A percentile compares a stretch with the other conserved stretches of the same genome.
These are phyloP conservation scores for Callyntrura sp. DNA, from an alignment of 2,888 invertebrate genomes.

Conservation along the genomic window DNA sequence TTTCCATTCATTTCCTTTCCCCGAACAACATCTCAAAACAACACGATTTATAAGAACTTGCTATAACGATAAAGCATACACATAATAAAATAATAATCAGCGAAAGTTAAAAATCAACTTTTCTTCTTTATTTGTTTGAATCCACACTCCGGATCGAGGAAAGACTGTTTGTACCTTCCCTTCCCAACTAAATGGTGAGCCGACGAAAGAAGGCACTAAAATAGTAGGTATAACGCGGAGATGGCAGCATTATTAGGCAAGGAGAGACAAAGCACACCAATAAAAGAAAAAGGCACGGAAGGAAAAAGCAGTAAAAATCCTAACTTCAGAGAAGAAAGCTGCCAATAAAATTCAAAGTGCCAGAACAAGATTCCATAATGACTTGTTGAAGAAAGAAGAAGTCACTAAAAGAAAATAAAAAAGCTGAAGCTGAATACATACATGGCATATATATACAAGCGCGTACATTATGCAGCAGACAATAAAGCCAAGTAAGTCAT, in stretches of 20 bases:
- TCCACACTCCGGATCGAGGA: background rate
- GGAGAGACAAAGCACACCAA: constrained; percentile 28
- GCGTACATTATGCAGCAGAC: no score
- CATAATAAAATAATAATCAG: background rate
- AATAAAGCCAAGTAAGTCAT: background rate
- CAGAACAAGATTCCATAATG: constrained; percentile 57
- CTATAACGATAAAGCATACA: background rate
- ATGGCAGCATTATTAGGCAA: constrained; percentile 15
- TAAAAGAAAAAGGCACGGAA: constrained; percentile 15
- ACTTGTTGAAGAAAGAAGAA: constrained; percentile 44
- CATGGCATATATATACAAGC: background rate
- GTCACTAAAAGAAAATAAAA: background rate
- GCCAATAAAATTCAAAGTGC: constrained; percentile 26
- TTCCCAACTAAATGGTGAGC: background rate
- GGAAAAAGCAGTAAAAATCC: constrained; percentile 28
- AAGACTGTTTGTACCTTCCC: background rate
- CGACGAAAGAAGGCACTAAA: background rate
- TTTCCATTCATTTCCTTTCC: background rate
- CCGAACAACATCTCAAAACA: background rate
- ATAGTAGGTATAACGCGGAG: background rate
- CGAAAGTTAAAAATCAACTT: constrained; percentile 3
- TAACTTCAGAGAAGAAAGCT: background rate
- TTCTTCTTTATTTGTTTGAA: constrained; percentile 11
- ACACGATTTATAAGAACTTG: background rate
- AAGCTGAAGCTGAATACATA: background rate